These are phyloP conservation scores for Coenobita brevimanus DNA, from an alignment of 1,140 invertebrate genomes.

Conservation along the genomic window DNA sequence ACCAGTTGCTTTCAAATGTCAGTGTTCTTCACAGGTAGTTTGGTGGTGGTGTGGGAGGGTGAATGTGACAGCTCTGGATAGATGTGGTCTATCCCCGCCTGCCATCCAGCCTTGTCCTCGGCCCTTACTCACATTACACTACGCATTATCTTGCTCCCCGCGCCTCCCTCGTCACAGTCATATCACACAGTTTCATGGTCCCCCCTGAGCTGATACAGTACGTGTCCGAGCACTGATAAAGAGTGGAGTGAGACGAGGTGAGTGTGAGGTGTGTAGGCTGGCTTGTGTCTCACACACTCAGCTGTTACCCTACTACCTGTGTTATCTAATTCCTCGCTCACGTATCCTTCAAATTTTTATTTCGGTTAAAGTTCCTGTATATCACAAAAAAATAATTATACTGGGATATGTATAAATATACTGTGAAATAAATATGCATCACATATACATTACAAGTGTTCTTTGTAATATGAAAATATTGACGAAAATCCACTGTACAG, in stretches of 20 bases:
- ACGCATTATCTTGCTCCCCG: neutral
- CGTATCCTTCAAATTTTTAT: neutral
- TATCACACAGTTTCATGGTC: neutral
- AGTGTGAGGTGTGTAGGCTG: neutral
- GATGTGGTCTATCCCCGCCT: no score
- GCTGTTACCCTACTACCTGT: constrained; percentile 59
- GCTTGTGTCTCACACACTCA: neutral
- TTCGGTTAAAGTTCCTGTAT: neutral
- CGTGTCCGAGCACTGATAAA: neutral
- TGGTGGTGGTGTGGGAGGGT: neutral
- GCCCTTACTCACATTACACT: neutral
- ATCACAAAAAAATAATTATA: neutral
- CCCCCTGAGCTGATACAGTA: neutral
- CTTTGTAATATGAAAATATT: neutral
- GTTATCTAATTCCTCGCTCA: neutral
- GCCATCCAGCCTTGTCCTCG: neutral
- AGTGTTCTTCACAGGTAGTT: no score
- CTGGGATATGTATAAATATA: neutral
- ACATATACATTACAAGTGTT: neutral
- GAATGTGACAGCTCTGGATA: no score
- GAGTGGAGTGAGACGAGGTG: neutral
- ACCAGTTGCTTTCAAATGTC: no score
- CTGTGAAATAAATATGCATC: neutral
- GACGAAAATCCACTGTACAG: neutral
- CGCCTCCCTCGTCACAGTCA: neutral